A percentile compares a stretch with the other conserved stretches of the same genome.
Conservation (phyloP, 92 coral and sea anemone genomes). For the Phymanthus crucifer region DNA sequence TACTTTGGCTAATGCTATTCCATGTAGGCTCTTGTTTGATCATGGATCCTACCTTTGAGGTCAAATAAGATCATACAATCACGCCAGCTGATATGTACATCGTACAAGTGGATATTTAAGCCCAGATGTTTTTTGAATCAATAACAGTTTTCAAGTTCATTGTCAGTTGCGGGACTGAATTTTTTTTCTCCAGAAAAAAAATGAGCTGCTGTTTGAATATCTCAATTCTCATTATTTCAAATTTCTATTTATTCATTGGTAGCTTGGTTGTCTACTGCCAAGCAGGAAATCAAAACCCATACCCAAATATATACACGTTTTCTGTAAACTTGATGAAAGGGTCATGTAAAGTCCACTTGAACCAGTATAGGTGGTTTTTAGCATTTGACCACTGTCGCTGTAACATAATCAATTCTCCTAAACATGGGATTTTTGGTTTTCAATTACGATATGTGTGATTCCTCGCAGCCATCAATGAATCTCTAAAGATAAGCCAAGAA, state of each 20-base stretch:
- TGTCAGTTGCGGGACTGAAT: constrained; percentile 30
- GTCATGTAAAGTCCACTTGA: constrained; percentile 9
- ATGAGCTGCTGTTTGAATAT: background rate
- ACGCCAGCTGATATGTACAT: constrained; percentile 9
- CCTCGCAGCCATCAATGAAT: constrained; percentile 18
- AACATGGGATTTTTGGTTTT: constrained; percentile 20
- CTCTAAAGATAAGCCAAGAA: constrained; percentile 15
- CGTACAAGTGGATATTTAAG: background rate
- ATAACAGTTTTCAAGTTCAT: constrained; percentile 30
- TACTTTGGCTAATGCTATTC: constrained; percentile 19
- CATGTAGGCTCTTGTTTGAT: constrained; percentile 19
- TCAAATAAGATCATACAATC: constrained; percentile 17
- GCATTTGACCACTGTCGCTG: background rate
- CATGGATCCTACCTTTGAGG: constrained; percentile 18
- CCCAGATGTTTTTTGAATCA: constrained; percentile 23
- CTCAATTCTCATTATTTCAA: background rate
- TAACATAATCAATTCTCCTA: constrained; percentile 5
- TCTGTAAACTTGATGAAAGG: constrained; percentile 6
- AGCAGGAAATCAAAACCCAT: background rate
- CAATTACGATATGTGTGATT: constrained; percentile 13
- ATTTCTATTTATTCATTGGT: background rate
- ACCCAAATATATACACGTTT: background rate
- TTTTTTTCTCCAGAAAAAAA: background rate
- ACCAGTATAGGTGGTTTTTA: constrained; percentile 13
- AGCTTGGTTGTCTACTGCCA: constrained; percentile 7